Base-by-base conservation (phyloP, 2,113 vertebrate species). In the Mastomys natalensis region DNA sequence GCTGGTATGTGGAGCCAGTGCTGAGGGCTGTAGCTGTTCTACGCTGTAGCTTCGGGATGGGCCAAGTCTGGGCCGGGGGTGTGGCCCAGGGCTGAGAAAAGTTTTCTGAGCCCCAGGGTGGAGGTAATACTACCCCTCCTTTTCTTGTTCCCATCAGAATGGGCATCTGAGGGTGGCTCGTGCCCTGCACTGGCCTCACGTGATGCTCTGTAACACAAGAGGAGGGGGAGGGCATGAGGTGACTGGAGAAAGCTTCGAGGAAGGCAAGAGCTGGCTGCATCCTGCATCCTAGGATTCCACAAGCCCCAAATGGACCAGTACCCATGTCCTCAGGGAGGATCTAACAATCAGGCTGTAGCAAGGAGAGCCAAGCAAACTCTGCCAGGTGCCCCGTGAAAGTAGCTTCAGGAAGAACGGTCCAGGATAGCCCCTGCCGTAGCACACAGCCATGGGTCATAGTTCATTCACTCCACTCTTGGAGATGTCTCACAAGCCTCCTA, bases 41-140 rank as follows among this genome's bases (percentile, higher is more conserved):
- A 99, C 98, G 82, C 99, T 99, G 95, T 98, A 98, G 89, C 99
- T 99, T 85, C 98, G 99, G 94, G 98, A 98, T 74, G 98, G 98
- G 87, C 98, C 98, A 85, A 99, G 93, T 92, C 98, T 99, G 77
- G 99, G 99, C 73, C 99, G 98, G 1, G 99, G 99, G 95, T 99
- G 96, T 99, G 99, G 58, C 98, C 98, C 96, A 99, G 97, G 73
- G 98, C 98, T 2, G 98, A 98, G 97, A 99, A 98, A n/a, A 99
- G 98, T 90, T 98, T 99, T 40, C 98, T 99, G 95, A 99, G 98
- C 73, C 98, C 98, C 5, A 95, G 96, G 0, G 96, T 77, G 0
- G 98, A 98, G 43, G 97, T 5, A 0, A 97, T 72, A 88, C 98
- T 72, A 80, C 97, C n/a, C 58, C 87, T 97, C 77, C 96, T 97